These are phyloP conservation scores for Petrocephalus microphthalmus DNA, from an alignment of 2,113 vertebrate species.

Conservation along the genomic window DNA sequence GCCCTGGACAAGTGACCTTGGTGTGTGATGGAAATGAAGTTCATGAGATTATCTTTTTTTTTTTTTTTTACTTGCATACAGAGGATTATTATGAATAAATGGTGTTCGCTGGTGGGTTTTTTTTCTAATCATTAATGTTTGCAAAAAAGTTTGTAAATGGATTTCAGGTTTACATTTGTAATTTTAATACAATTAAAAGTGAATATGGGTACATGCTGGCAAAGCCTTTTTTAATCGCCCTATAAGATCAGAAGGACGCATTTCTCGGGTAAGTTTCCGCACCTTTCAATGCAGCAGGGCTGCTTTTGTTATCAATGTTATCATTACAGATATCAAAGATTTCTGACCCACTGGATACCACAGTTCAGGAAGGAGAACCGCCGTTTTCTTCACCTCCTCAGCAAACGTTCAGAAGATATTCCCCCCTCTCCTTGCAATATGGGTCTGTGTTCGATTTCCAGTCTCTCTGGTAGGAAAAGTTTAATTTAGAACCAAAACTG, in stretches of 20 bases:
- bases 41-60: background rate
- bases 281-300: too few species aligned
- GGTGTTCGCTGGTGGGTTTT: slow-evolving; percentile 11
- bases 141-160: slow-evolving; percentile 7
- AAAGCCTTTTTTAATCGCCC: background rate
- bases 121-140: slow-evolving; percentile 19
- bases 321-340: background rate
- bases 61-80: slow-evolving; percentile 33
- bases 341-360: background rate
- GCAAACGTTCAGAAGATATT: background rate
- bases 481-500: background rate
- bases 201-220: background rate
- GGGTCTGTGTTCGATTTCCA: background rate
- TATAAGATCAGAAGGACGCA: background rate
- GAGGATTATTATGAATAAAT: slow-evolving; percentile 10
- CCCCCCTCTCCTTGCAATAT: background rate
- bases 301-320: background rate
- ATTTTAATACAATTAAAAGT: slow-evolving; percentile 30
- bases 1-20: slow-evolving; percentile 45
- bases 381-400: background rate
- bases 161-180: background rate
- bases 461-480: background rate
- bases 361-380: background rate
- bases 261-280: background rate
- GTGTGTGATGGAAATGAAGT: slow-evolving; percentile 27